Conservation (phyloP, 2,797 vertebrate species). For the Taenioides sp. region DNA sequence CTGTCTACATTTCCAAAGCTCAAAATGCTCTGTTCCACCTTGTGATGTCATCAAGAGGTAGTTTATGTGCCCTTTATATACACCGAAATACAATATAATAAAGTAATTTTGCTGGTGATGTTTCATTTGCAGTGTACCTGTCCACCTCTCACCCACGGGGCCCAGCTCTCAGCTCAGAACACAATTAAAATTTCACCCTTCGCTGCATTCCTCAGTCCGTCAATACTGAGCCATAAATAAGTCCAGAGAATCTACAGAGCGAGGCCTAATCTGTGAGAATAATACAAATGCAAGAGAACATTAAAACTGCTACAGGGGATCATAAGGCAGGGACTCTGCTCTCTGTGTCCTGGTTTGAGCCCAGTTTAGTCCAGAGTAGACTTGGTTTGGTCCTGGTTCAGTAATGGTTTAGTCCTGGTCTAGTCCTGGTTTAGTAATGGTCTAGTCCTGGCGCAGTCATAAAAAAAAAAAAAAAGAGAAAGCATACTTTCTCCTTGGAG, state of each 20-base stretch:
- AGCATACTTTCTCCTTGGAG: too few species aligned
- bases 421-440: neutral
- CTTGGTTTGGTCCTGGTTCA: constrained; percentile 10
- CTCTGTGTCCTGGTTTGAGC: too few species aligned
- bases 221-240: constrained; percentile 65
- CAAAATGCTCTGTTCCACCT: too few species aligned
- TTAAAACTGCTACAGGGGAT: neutral
- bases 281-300: constrained; percentile 4
- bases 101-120: neutral
- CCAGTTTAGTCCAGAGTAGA: too few species aligned
- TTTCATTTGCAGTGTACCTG: constrained; percentile 50
- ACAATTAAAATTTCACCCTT: constrained; percentile 76
- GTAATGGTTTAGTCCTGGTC: constrained; percentile 26
- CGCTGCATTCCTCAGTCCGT: constrained; percentile 56
- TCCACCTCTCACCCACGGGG: constrained; percentile 56
- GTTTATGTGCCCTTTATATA: too few species aligned
- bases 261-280: constrained; percentile 30
- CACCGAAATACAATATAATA: neutral
- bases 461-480: too few species aligned
- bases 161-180: constrained; percentile 52
- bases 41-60: too few species aligned
- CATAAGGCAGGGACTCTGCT: too few species aligned
- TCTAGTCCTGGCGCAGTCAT: neutral
- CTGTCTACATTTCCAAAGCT: too few species aligned
- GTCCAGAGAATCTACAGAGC: constrained; percentile 50